phyloP scores from a whole-genome alignment of 2,797 vertebrate species.

The Enteromius radiatus region DNA sequence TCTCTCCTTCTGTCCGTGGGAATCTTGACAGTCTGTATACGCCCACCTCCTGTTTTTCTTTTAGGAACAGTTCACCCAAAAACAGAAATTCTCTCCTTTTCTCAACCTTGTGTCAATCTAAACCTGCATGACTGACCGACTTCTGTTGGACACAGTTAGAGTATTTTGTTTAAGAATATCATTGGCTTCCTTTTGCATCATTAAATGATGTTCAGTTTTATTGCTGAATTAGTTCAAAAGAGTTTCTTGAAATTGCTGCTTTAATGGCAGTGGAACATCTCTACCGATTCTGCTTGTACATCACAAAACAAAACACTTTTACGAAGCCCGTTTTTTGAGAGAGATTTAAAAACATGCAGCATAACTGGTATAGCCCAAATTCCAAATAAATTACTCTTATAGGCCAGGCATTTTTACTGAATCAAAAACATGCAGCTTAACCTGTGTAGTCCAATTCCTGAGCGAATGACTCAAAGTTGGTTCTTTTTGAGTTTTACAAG shows the following conservation, averaged over 20 bases:
- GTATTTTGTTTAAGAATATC: background rate
- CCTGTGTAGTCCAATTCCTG: background rate
- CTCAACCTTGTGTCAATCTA: background rate
- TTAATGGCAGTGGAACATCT: background rate
- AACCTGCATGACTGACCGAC: background rate
- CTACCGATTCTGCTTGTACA: background rate
- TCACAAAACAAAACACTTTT: background rate
- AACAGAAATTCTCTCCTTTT: background rate
- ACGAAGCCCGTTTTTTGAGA: background rate
- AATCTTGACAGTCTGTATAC: constrained; percentile 15
- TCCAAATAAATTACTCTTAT: background rate
- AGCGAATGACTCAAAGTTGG: background rate
- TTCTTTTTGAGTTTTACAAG: background rate
- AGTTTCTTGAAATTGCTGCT: background rate
- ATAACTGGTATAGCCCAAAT: background rate
- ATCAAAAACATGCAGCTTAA: background rate
- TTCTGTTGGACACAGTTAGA: background rate
- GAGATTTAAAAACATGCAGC: background rate
- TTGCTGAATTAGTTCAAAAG: background rate
- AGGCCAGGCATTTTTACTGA: background rate
- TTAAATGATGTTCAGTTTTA: background rate
- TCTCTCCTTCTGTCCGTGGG: constrained; percentile 28
- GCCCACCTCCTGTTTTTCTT: constrained; percentile 5
- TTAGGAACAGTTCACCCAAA: background rate
- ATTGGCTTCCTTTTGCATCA: background rate